Evolutionary conservation across 2,797 vertebrate species (phyloP).

Genomic region (Cuculus canorus): DNA sequence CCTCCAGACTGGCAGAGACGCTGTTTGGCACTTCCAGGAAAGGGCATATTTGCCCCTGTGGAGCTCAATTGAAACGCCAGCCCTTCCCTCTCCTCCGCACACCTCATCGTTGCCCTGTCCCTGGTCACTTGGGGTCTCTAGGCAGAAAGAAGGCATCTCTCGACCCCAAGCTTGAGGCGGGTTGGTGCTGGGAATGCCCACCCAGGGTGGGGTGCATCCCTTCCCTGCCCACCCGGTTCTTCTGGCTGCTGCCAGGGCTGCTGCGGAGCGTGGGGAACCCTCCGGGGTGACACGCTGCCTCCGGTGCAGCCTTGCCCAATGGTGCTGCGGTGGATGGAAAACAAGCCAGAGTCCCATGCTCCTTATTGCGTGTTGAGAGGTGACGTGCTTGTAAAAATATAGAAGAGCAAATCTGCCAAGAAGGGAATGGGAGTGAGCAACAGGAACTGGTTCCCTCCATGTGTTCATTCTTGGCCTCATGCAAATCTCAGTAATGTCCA

Average conservation of each 20-base stretch:
- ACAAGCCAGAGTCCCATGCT: background rate
- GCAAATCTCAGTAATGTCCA: background rate
- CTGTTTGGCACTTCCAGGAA: background rate
- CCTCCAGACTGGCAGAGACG: background rate
- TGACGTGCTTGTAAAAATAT: background rate
- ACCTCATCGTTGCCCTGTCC: background rate
- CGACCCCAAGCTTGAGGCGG: background rate
- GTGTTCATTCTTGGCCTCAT: background rate
- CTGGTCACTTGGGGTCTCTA: background rate
- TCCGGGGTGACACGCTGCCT: background rate
- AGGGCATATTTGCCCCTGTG: background rate
- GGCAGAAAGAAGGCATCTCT: background rate
- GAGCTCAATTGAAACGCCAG: background rate
- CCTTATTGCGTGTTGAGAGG: background rate
- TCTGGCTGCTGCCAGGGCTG: background rate
- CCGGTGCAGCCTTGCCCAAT: background rate
- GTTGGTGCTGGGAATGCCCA: background rate
- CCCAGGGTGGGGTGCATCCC: background rate
- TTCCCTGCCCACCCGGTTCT: background rate
- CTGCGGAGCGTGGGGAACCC: background rate
- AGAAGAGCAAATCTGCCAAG: background rate
- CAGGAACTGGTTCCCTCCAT: background rate
- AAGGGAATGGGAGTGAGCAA: background rate
- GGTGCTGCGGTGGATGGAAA: background rate
- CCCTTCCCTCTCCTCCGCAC: background rate